Evolutionary conservation across 2,888 invertebrate species (phyloP).

Genomic region (Pollenia angustigena): DNA sequence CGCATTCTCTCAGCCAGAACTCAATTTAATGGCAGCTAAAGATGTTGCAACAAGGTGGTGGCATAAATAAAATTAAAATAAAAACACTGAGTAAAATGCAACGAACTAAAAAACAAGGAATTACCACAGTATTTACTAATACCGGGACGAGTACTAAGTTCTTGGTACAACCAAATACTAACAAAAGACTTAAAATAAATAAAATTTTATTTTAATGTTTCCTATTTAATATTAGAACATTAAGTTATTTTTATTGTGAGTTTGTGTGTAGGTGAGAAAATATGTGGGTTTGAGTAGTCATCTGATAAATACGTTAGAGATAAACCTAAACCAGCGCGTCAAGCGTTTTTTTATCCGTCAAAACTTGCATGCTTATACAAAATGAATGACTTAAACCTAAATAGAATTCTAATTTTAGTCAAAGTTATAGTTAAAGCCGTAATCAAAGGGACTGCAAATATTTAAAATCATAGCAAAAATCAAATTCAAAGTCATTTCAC

Average conservation of each 20-base stretch:
- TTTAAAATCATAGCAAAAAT: too few species aligned
- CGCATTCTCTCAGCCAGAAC: slow-evolving; percentile 13
- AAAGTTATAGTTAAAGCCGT: too few species aligned
- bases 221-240: slow-evolving; percentile 36
- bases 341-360: too few species aligned
- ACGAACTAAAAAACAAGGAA: background rate
- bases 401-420: too few species aligned
- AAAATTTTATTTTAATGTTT: slow-evolving; percentile 37
- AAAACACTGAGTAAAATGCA: slow-evolving; percentile 16
- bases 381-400: too few species aligned
- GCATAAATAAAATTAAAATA: background rate
- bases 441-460: too few species aligned
- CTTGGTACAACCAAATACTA: slow-evolving; percentile 16
- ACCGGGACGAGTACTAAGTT: background rate
- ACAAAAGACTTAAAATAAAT: slow-evolving; percentile 43
- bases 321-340: too few species aligned
- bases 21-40: slow-evolving; percentile 8
- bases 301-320: too few species aligned
- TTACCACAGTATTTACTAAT: slow-evolving; percentile 9
- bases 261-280: background rate
- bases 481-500: too few species aligned
- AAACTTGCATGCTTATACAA: too few species aligned
- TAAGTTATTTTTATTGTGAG: slow-evolving; percentile 26
- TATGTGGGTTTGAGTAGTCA: too few species aligned
- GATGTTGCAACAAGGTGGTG: background rate